Conservation (phyloP, 53 echinoderm and acorn worm genomes). For the Luidia sarsii region DNA sequence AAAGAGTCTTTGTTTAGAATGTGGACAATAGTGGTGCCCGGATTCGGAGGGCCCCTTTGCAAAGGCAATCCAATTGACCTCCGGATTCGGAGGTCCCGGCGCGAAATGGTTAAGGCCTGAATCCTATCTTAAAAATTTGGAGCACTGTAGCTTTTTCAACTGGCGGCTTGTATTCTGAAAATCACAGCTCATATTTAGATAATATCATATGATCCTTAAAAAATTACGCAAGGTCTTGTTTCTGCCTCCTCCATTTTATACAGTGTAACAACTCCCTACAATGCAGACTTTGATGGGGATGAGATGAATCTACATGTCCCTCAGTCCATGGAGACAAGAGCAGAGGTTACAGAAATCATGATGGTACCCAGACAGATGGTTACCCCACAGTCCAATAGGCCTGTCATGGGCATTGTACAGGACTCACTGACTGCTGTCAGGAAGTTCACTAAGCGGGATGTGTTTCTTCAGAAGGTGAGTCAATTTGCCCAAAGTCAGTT, state of each 20-base stretch:
- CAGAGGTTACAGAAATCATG: slow-evolving; percentile 94
- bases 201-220: not conserved
- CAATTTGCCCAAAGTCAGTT: too few relatives aligned
- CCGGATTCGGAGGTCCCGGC: too few relatives aligned
- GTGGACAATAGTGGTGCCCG: too few relatives aligned
- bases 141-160: not conserved
- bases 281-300: slow-evolving; percentile 99
- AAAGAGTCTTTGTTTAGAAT: too few relatives aligned
- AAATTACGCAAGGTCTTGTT: too few relatives aligned
- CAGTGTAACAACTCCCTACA: slow-evolving; percentile 99
- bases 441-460: slow-evolving; percentile 98
- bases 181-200: not conserved
- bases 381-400: slow-evolving; percentile 97
- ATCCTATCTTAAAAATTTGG: not conserved
- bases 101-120: too few relatives aligned
- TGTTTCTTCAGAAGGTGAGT: slow-evolving; percentile 90
- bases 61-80: too few relatives aligned
- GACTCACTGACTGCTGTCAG: slow-evolving; percentile 92
- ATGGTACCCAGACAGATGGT: slow-evolving; percentile 98
- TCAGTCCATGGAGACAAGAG: slow-evolving; percentile 95
- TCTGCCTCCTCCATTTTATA: too few relatives aligned
- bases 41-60: too few relatives aligned
- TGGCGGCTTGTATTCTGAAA: too few relatives aligned
- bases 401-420: slow-evolving; percentile 99
- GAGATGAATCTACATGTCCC: slow-evolving; percentile 99